Percentiles rank a stretch among this genome's conserved stretches.
Evolutionary conservation across 64 coral and sea anemone genomes (phyloP).

Genomic region (Platygyra sinensis): DNA sequence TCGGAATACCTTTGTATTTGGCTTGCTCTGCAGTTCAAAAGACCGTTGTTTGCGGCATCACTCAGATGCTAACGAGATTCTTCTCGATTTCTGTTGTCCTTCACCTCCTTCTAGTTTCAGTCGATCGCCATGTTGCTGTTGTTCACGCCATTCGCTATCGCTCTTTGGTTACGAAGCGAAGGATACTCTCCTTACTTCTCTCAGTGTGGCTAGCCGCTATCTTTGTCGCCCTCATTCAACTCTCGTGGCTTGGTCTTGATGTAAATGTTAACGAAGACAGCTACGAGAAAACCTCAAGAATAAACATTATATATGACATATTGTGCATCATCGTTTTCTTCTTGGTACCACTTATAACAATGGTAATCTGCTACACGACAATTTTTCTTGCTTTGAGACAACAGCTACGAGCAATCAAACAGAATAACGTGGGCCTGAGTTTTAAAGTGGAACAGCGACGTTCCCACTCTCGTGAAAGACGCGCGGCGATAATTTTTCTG

Average conservation of each 20-base stretch:
- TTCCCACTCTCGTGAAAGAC: not conserved
- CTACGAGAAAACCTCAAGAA: not conserved
- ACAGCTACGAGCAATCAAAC: not conserved
- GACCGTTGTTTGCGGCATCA: not conserved
- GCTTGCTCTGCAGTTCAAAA: not conserved
- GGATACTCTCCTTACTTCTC: not conserved
- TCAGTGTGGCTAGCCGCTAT: not conserved
- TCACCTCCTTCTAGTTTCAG: not conserved
- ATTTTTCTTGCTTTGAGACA: not conserved
- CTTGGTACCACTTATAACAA: not conserved
- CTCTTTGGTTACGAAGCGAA: not conserved
- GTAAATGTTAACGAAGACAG: conserved; percentile 23
- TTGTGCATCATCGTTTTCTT: not conserved
- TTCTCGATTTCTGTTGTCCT: conserved; percentile 12
- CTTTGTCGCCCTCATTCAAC: conserved; percentile 9
- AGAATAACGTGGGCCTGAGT: not conserved
- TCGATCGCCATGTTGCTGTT: conserved; percentile 7
- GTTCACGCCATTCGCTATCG: not conserved
- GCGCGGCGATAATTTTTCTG: not conserved
- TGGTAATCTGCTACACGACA: not conserved
- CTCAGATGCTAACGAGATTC: not conserved
- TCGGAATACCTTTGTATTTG: conserved; percentile 7
- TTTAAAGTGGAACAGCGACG: not conserved
- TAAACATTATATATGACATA: not conserved
- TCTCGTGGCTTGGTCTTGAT: conserved; percentile 13